A percentile compares a stretch with the other conserved stretches of the same genome.
phyloP scores from a whole-genome alignment of 2,113 vertebrate species.

The Mastomys coucha region DNA sequence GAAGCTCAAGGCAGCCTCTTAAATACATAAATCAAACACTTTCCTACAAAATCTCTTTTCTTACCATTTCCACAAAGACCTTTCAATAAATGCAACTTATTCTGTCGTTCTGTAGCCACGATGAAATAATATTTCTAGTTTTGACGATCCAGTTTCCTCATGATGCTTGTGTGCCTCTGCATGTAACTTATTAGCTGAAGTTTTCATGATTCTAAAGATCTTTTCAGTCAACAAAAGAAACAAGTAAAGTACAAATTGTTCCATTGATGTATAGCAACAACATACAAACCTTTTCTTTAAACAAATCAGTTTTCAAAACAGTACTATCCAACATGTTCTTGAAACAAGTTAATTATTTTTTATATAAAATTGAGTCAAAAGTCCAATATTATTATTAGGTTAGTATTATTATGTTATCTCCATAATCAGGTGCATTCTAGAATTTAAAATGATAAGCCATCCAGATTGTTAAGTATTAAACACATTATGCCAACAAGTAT shows the following conservation, averaged over 20 bases:
- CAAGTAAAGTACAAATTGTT: background rate
- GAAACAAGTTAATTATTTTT: background rate
- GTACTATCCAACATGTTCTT: background rate
- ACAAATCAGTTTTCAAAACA: background rate
- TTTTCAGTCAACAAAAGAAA: background rate
- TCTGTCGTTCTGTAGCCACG: background rate
- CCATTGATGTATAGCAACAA: too few relatives aligned
- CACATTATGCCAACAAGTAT: background rate
- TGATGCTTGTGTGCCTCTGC: background rate
- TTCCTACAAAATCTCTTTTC: background rate
- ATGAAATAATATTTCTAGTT: background rate
- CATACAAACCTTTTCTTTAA: background rate
- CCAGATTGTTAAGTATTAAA: background rate
- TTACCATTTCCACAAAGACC: background rate
- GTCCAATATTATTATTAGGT: background rate
- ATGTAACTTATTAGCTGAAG: background rate
- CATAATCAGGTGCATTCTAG: background rate
- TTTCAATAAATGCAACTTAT: background rate
- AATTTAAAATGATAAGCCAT: background rate
- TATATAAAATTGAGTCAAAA: background rate
- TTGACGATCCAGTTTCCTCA: background rate
- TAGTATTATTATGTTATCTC: background rate
- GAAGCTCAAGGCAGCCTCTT: background rate
- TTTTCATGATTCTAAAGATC: background rate
- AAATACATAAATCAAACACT: background rate